A percentile compares a stretch with the other conserved stretches of the same genome.
These are phyloP conservation scores for Dicrurus megarhynchus DNA, from an alignment of 2,113 vertebrate species.

Conservation along the genomic window DNA sequence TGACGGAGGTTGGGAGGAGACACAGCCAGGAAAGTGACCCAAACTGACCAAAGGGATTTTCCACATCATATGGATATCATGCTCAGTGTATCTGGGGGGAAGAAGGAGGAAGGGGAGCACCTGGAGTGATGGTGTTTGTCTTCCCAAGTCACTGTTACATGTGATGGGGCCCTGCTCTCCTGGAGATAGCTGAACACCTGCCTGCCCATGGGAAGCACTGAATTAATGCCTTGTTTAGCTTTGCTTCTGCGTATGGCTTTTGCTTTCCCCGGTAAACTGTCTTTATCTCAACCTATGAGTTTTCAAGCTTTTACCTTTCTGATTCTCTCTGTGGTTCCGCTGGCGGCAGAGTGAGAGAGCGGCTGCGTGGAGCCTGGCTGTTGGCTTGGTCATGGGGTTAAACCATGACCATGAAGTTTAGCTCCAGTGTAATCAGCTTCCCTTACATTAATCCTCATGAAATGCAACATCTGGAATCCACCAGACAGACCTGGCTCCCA, in stretches of 20 bases:
- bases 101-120: neutral
- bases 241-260: neutral
- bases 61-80: neutral
- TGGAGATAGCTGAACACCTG: neutral
- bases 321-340: neutral
- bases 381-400: neutral
- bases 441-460: neutral
- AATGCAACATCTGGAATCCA: neutral
- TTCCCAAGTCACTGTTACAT: neutral
- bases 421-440: neutral
- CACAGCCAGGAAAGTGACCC: neutral
- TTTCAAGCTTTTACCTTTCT: neutral
- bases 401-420: neutral
- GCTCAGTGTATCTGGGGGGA: neutral
- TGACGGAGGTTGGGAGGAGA: neutral
- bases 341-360: too few relatives aligned
- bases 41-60: neutral
- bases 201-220: neutral
- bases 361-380: neutral
- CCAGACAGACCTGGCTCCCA: neutral
- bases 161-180: neutral
- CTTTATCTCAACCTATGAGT: neutral
- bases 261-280: neutral
- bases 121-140: neutral
- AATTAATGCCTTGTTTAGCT: neutral